Base-by-base conservation (phyloP, 2,888 invertebrate genomes). In the Philopedon plagiatum region DNA sequence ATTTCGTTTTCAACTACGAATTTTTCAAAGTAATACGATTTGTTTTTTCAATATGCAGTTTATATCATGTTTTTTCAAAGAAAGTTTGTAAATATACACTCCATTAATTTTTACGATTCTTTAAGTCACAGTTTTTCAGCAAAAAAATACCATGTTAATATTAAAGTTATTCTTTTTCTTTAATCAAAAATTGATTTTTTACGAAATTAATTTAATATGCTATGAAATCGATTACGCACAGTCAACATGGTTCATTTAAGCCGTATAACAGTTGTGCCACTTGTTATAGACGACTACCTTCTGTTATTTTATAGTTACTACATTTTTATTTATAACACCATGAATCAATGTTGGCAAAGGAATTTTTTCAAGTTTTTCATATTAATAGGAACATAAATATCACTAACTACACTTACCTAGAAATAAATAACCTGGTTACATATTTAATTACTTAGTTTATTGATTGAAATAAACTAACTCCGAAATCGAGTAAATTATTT, bases 281-380 rank as follows among this genome's bases (percentile, higher is more conserved):
- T 21, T 46, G 46, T 46, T 46, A 46, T 9, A 46, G 46, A 46
- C 23, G 46, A 46, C 46, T 23, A 23, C 1, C 29, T 18, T 1
- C 2, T 54, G 15, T 29, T 54, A 29, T 18, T 29, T 54, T 29
- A 54, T 29, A 32, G 51, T 54, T 54, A 29, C 29, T 13, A 54
- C 32, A 54, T 15, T 54, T 54, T 54, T 54, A 54, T 54, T 54
- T 54, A 54, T 54, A 54, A 54, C 15, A 29, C 29, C 13, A 54
- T 49, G 49, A 49, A 49, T 54, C 51, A 54, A 54, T 54, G 51
- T 54, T 32, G n/a, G 26, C 7, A n/a, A 19, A 9, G 11, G 5
- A 15, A 1, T 46, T 46, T 46, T 46, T 46, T 11, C 9, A 46
- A 11, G 19, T 23, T 39, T 37, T 39, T 39, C 39, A 39, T 15